Base-by-base conservation (phyloP, 2,888 invertebrate species). In the Gastracanthus pulcherrimus region DNA sequence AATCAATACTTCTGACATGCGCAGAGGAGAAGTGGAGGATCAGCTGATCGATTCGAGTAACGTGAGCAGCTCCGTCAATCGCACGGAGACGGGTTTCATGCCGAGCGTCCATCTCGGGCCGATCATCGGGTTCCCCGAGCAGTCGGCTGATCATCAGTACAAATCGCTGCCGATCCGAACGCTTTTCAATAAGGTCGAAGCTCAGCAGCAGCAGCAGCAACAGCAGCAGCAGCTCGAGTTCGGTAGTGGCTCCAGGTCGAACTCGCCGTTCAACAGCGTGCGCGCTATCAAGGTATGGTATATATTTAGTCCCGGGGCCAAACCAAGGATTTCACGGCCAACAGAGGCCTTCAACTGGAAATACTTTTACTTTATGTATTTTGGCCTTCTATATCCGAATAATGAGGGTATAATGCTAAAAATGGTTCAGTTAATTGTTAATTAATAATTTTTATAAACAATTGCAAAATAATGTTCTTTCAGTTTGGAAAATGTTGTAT, bases 101-200 rank as follows among this genome's bases (percentile, higher is more conserved):
- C 89, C 90, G 9, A 90, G 90, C 78, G 64, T 85, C 7, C 89
- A 89, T 64, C 84, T 90, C 0, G 89, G 89, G 0, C 85, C 85
- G 41, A 88, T 89, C 76, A 84, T 84, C 0, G 29, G 16, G n/a
- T 67, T 51, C 6, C 38, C 79, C 3, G 84, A 85, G 19, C 82
- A 86, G 13, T 72, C 23, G 45, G 0, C 72, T 79, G 0, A 77
- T 80, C 26, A 62, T n/a, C 26, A 29, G 7, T 23, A 45, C 29
- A 13, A 58, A 11, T 26, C 29, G 31, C 55, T 13, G 19, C 58
- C 75, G 2, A 45, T 45, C 36, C 26, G 31, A 2, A 79, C 80
- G 48, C 86, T 86, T 1, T 89, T 89, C 81, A 87, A 88, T 71
- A 83, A 84, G 6, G 36, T 55, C 9, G 31, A 55, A 9, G 13